Percentiles rank a stretch among this genome's conserved stretches.
Conservation (phyloP, 2,113 vertebrate genomes). For the Aramus guarauna region DNA sequence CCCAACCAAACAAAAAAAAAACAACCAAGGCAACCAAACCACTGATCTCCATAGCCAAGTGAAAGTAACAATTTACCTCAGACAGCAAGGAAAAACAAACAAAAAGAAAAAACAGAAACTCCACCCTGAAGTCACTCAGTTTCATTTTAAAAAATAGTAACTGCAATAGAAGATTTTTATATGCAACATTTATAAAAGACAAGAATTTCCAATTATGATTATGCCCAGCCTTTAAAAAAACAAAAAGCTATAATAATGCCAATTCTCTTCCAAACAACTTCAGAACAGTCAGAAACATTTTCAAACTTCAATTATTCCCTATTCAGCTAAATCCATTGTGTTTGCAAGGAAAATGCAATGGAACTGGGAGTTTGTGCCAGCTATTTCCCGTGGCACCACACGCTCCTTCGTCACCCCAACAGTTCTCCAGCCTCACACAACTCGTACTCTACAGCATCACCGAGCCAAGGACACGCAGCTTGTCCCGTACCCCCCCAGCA, state of each 20-base stretch:
- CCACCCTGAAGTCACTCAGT: background rate
- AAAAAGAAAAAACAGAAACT: background rate
- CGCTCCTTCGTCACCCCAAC: background rate
- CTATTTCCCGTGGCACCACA: background rate
- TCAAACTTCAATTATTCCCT: background rate
- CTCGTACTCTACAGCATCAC: too few species aligned
- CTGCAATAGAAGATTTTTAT: background rate
- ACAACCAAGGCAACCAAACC: background rate
- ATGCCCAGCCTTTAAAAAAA: background rate
- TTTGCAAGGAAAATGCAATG: background rate
- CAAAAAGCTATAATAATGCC: background rate
- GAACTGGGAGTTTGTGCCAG: background rate
- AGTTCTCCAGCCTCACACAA: background rate
- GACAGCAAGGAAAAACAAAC: background rate
- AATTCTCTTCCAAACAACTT: background rate
- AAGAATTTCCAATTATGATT: background rate
- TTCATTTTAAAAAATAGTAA: background rate
- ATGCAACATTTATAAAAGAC: background rate
- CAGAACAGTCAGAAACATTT: background rate
- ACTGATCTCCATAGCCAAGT: background rate
- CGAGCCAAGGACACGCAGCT: fast-evolving
- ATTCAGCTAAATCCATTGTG: background rate
- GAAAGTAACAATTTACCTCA: slow-evolving; percentile 6
- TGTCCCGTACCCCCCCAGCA: background rate
- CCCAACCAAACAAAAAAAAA: too few species aligned